These are phyloP conservation scores for Harpagifer antarcticus DNA, from an alignment of 2,797 vertebrate species.

Conservation along the genomic window DNA sequence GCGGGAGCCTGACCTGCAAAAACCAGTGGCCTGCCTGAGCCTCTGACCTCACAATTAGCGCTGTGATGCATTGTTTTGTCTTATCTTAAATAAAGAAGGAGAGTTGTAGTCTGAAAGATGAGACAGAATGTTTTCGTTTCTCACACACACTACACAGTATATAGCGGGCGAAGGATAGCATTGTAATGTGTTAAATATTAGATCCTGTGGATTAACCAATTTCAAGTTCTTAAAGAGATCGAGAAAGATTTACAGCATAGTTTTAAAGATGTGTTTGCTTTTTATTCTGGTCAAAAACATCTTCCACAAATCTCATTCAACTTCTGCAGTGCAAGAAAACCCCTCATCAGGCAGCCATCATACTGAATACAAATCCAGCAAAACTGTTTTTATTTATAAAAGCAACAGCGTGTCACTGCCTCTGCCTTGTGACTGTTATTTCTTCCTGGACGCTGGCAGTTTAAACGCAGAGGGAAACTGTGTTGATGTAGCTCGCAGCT, in stretches of 20 bases:
- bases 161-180: not conserved
- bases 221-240: constrained; percentile 1
- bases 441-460: constrained; percentile 44
- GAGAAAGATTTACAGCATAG: not conserved
- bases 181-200: not conserved
- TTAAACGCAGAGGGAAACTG: constrained; percentile 39
- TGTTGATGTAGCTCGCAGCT: constrained; percentile 52
- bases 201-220: not conserved
- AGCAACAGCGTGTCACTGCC: constrained; percentile 38
- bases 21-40: constrained; percentile 16
- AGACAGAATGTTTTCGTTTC: not conserved
- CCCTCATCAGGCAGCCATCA: not conserved
- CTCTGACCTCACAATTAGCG: constrained; percentile 22
- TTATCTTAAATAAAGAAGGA: constrained; percentile 7
- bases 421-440: constrained; percentile 51
- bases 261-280: not conserved
- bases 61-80: constrained; percentile 9
- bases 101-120: not conserved
- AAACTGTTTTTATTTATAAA: constrained; percentile 38
- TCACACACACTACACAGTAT: not conserved
- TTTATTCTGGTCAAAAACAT: not conserved
- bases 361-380: constrained; percentile 11
- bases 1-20: constrained; percentile 10
- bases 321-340: constrained; percentile 11
- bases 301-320: not conserved